These are phyloP conservation scores for Acrobasis repandana DNA, from an alignment of 2,888 invertebrate genomes.

Conservation along the genomic window DNA sequence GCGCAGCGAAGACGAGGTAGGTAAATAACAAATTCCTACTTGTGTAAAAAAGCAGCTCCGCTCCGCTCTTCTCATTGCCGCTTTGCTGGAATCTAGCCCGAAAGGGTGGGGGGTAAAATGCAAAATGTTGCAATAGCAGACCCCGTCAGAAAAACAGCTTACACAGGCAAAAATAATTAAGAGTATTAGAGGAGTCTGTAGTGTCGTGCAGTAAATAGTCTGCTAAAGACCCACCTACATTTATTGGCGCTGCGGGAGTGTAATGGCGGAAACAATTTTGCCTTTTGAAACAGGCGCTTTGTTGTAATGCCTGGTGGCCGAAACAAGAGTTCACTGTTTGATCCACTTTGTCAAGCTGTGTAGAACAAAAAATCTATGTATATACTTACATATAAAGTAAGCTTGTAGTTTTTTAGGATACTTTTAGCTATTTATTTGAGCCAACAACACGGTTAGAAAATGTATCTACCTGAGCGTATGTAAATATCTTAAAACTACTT, in stretches of 20 bases:
- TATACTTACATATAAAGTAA: too few relatives aligned
- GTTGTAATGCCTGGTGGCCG: slow-evolving; percentile 12
- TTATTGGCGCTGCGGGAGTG: slow-evolving; percentile 65
- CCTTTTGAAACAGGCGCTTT: slow-evolving; percentile 59
- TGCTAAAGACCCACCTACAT: slow-evolving; percentile 80
- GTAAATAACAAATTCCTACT: too few relatives aligned
- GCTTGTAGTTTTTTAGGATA: too few relatives aligned
- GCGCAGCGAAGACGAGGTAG: too few relatives aligned
- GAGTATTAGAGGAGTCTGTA: slow-evolving; percentile 77
- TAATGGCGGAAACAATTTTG: slow-evolving; percentile 75
- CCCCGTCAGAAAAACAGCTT: slow-evolving; percentile 80
- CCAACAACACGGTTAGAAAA: too few relatives aligned
- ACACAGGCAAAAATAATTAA: slow-evolving; percentile 82
- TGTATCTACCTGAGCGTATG: too few relatives aligned
- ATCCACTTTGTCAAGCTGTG: neutral
- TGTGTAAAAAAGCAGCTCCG: too few relatives aligned
- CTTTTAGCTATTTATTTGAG: too few relatives aligned
- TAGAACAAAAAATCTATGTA: too few relatives aligned
- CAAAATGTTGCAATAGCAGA: slow-evolving; percentile 80
- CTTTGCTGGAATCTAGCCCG: too few relatives aligned
- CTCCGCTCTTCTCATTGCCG: too few relatives aligned
- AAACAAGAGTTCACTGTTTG: slow-evolving; percentile 10
- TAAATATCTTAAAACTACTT: too few relatives aligned
- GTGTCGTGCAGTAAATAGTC: slow-evolving; percentile 78
- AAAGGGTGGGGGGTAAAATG: slow-evolving; percentile 57